These are phyloP conservation scores for Rhinoderma darwinii DNA, from an alignment of 2,113 vertebrate genomes.

Conservation along the genomic window DNA sequence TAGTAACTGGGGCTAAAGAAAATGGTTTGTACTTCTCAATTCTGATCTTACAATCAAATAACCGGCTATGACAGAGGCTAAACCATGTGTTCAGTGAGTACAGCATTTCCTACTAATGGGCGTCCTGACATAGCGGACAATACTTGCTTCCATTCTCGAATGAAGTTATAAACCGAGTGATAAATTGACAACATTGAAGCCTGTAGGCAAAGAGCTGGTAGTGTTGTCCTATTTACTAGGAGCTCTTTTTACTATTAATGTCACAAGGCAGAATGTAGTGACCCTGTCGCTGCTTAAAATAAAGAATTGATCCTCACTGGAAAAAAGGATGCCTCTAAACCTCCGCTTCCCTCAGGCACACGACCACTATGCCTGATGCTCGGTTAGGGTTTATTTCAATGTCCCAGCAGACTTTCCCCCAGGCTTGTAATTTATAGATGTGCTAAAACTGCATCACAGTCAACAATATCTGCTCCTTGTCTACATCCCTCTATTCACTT, in stretches of 20 bases:
- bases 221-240: background rate
- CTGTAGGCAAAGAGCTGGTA: background rate
- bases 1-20: too few relatives aligned
- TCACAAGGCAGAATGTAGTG: background rate
- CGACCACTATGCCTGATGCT: background rate
- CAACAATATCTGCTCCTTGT: background rate
- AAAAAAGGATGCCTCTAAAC: background rate
- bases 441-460: background rate
- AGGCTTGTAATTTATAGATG: background rate
- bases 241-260: background rate
- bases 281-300: background rate
- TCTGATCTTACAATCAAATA: too few relatives aligned
- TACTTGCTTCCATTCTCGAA: background rate
- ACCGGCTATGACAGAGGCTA: too few relatives aligned
- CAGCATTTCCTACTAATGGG: background rate
- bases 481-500: background rate
- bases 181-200: background rate
- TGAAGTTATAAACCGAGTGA: background rate
- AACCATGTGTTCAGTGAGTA: background rate
- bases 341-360: background rate
- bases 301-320: constrained; percentile 8
- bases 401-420: background rate
- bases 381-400: background rate
- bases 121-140: background rate
- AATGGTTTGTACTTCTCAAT: too few relatives aligned